These are phyloP conservation scores for Lithosia quadra DNA, from an alignment of 2,888 invertebrate genomes.

Conservation along the genomic window DNA sequence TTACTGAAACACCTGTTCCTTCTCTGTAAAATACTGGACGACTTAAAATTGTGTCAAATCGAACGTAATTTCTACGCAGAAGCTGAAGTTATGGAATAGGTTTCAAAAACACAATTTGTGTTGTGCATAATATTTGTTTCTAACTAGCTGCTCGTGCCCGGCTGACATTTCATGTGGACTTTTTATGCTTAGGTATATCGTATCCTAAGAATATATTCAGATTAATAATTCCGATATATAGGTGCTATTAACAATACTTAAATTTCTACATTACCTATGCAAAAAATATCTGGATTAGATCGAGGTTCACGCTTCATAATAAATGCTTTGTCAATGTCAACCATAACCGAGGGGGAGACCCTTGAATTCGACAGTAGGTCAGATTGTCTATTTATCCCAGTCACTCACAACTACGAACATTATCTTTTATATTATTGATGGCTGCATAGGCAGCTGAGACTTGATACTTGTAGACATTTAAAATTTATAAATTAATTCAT, in stretches of 20 bases:
- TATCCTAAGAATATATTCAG: no score
- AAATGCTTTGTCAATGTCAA: conserved; percentile 35
- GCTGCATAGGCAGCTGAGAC: neutral
- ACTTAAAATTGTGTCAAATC: neutral
- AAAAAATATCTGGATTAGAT: conserved; percentile 20
- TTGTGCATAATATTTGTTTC: no score
- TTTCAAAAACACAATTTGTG: neutral
- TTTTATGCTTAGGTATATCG: no score
- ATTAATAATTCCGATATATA: no score
- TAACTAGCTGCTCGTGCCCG: no score
- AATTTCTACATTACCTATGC: conserved; percentile 1
- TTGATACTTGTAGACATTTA: neutral
- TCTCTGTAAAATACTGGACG: neutral
- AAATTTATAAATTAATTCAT: no score
- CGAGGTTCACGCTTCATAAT: conserved; percentile 16
- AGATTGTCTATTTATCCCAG: conserved; percentile 34
- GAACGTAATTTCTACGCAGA: neutral
- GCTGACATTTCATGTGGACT: no score
- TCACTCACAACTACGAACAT: conserved; percentile 18
- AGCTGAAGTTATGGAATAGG: neutral
- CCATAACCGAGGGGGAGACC: conserved; percentile 22
- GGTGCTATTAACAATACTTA: neutral
- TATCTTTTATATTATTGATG: conserved; percentile 17
- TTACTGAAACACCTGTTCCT: neutral
- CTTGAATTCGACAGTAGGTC: conserved; percentile 22